phyloP scores from a whole-genome alignment of 2,797 vertebrate genomes.

The Ptychobarbus kaznakovi region DNA sequence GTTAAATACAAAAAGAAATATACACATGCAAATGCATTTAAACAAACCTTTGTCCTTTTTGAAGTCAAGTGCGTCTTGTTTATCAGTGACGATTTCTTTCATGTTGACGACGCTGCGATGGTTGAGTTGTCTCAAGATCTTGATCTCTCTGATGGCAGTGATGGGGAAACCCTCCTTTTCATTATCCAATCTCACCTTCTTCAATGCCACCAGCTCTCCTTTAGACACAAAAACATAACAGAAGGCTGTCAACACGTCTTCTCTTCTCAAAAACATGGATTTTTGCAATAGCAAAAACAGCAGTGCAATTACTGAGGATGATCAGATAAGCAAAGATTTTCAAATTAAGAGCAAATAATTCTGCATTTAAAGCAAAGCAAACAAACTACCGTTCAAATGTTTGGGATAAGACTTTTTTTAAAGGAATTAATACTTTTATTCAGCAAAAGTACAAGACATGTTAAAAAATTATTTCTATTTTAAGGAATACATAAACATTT shows the following conservation, averaged over 20 bases:
- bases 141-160: slow-evolving; percentile 98
- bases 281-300: neutral
- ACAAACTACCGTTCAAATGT: neutral
- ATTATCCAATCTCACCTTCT: slow-evolving; percentile 98
- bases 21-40: neutral
- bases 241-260: neutral
- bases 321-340: neutral
- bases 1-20: neutral
- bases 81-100: slow-evolving; percentile 99
- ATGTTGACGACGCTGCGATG: slow-evolving; percentile 98
- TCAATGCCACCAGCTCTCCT: slow-evolving; percentile 96
- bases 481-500: neutral
- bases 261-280: neutral
- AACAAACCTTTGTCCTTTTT: slow-evolving; percentile 96
- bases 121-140: slow-evolving; percentile 96
- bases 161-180: slow-evolving; percentile 99
- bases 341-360: neutral
- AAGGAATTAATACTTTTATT: neutral
- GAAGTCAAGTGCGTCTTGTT: slow-evolving; percentile 98
- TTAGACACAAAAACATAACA: neutral
- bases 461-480: neutral
- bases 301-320: neutral
- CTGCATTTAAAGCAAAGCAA: neutral
- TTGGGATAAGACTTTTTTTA: neutral
- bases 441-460: neutral